A percentile compares a stretch with the other conserved stretches of the same genome.
Evolutionary conservation across 2,113 vertebrate genomes (phyloP).

Genomic region (Melanostigma gelatinosum): DNA sequence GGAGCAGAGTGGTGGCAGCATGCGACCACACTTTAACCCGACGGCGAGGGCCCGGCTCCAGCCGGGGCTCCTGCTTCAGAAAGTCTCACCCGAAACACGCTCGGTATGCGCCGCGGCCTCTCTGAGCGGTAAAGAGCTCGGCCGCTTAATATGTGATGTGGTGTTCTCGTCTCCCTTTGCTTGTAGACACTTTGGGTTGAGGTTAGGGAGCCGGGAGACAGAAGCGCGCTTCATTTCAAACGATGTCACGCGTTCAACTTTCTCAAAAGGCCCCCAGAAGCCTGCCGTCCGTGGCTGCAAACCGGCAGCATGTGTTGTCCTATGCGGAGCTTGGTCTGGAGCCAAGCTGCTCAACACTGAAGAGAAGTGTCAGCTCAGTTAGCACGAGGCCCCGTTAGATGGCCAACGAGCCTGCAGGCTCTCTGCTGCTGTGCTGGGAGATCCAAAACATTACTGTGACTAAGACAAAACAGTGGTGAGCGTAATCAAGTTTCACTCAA

Average conservation of each 20-base stretch:
- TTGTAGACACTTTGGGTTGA: slow-evolving; percentile 17
- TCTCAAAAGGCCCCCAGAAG: slow-evolving; percentile 19
- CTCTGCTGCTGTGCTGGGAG: not conserved
- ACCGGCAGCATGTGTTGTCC: not conserved
- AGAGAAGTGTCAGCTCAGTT: not conserved
- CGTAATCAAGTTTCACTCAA: too few relatives aligned
- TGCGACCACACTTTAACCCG: not conserved
- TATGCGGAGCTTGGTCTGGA: slow-evolving; percentile 13
- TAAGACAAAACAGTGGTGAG: not conserved
- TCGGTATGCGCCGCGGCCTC: not conserved
- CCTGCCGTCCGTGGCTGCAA: not conserved
- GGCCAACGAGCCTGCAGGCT: not conserved
- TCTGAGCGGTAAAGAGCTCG: slow-evolving; percentile 13
- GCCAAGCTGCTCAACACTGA: not conserved
- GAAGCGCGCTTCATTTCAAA: slow-evolving; percentile 46
- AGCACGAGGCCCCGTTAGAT: not conserved
- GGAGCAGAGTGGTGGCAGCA: not conserved
- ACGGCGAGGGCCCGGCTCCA: not conserved
- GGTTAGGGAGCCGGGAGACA: slow-evolving; percentile 23
- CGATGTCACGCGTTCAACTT: slow-evolving; percentile 26
- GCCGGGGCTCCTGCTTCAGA: not conserved
- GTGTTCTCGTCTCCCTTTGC: slow-evolving; percentile 20
- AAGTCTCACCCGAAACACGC: not conserved
- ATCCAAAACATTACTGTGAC: not conserved
- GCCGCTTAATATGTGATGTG: slow-evolving; percentile 44